Conservation (phyloP, 2,888 invertebrate species). For the Ophion ventricosus region DNA sequence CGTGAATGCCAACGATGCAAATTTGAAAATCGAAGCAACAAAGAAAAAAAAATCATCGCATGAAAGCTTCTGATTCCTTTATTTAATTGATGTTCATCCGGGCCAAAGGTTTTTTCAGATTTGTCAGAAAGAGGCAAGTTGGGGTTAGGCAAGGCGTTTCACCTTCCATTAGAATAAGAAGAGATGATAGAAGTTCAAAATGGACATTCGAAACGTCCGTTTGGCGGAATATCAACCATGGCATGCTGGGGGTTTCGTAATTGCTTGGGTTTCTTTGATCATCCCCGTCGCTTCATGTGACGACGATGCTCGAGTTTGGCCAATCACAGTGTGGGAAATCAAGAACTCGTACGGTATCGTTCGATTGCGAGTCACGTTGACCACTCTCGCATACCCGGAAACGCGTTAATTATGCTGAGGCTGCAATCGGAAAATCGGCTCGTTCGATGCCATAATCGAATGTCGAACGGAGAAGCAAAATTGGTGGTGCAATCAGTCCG, state of each 20-base stretch:
- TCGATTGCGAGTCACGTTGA: slow-evolving; percentile 15
- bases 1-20: background rate
- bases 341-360: background rate
- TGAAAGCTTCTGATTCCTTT: background rate
- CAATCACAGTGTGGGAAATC: slow-evolving; percentile 20
- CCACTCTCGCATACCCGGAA: slow-evolving; percentile 52
- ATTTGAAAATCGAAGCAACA: background rate
- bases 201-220: background rate
- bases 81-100: too few species aligned
- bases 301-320: slow-evolving; percentile 4
- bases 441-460: slow-evolving; percentile 54
- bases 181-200: background rate
- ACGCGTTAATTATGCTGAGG: slow-evolving; percentile 62
- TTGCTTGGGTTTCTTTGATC: background rate
- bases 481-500: slow-evolving; percentile 57
- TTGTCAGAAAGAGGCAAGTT: background rate
- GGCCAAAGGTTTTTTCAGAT: background rate
- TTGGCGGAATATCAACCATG: too few species aligned
- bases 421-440: slow-evolving; percentile 51
- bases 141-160: background rate
- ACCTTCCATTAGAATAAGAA: background rate
- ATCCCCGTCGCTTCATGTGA: background rate
- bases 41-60: background rate
- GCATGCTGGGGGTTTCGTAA: background rate
- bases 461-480: slow-evolving; percentile 50